Evolutionary conservation across 2,797 vertebrate genomes (phyloP), one percentile per base, ranked within the genome.

Genomic region (Lagocephalus sceleratus): DNA sequence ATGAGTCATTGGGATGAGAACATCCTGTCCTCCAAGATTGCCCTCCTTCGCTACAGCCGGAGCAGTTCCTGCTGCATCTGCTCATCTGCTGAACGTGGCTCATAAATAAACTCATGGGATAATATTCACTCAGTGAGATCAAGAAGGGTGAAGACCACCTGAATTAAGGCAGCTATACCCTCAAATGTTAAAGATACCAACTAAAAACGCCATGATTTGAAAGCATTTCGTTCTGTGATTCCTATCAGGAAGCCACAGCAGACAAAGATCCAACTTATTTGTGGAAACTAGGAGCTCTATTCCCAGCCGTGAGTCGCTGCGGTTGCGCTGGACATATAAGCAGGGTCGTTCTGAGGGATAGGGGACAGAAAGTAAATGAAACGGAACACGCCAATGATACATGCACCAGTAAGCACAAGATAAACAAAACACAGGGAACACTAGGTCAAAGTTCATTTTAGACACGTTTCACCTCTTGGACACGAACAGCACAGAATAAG

Each of bases 1-100:
- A 6, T 20, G 20, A 40, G 23, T 40, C 16, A 52, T 5, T 39
- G 0, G 35, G 0, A 51, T 38, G 3, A 14, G 20, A 32, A 9
- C 21, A 9, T 32, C 23, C 7, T 51, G 22, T 16, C 29, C 14
- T 20, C 19, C 47, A 3, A 8, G 63, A 80, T 85, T 79, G 84
- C 75, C 83, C 66, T 79, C 81, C 66, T 80, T 74, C 54, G 71
- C 67, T n/a, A 73, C 66, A 61, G 73, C 70, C 41, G 76, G 19
- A 21, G 60, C 1, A 0, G 63, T 25, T 60, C 79, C 80, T 60
- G 60, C 48, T n/a, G n/a, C 32, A 71, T 49, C 20, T 71, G 65
- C 42, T 84, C 70, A 29, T 71, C 75, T 71, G 82, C 79, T 85
- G 43, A 73, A 43, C 32, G 58, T 11, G 76, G 79, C 69, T 22